Evolutionary conservation across 92 coral and sea anemone genomes (phyloP).

Genomic region (Umimayanthus kanabou): DNA sequence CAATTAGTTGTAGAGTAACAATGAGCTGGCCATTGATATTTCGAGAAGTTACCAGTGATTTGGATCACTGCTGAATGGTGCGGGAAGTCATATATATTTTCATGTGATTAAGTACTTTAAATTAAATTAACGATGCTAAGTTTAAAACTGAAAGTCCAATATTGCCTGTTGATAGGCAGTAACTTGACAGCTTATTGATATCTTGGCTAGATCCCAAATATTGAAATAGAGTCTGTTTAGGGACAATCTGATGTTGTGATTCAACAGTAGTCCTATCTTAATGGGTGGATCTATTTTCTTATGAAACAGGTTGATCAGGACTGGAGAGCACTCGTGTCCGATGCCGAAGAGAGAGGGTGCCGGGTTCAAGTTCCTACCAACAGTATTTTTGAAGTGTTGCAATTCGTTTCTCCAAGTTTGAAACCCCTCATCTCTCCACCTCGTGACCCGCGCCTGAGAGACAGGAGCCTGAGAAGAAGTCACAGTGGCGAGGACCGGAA

Average conservation of each 20-base stretch:
- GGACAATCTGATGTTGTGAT: background rate
- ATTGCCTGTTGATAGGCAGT: background rate
- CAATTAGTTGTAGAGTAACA: background rate
- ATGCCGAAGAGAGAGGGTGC: conserved; percentile 39
- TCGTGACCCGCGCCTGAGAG: conserved; percentile 31
- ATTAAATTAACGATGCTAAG: background rate
- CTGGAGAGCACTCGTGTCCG: conserved; percentile 29
- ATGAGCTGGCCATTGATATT: background rate
- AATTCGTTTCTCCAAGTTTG: conserved; percentile 12
- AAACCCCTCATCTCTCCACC: conserved; percentile 15
- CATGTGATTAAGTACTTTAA: too few relatives aligned
- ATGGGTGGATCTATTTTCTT: background rate
- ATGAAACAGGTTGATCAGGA: conserved; percentile 29
- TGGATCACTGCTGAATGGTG: background rate
- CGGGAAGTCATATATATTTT: too few relatives aligned
- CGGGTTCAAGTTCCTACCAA: background rate
- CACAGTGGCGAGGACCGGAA: conserved; percentile 9
- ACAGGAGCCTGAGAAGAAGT: conserved; percentile 12
- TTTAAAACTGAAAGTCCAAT: too few relatives aligned
- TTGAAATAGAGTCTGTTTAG: background rate
- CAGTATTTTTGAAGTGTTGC: conserved; percentile 1
- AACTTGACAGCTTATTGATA: background rate
- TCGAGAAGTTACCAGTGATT: background rate
- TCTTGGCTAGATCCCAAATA: background rate
- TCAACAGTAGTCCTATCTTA: background rate